Conservation (phyloP, 1,140 invertebrate genomes). For the Agrypnia vestita region DNA sequence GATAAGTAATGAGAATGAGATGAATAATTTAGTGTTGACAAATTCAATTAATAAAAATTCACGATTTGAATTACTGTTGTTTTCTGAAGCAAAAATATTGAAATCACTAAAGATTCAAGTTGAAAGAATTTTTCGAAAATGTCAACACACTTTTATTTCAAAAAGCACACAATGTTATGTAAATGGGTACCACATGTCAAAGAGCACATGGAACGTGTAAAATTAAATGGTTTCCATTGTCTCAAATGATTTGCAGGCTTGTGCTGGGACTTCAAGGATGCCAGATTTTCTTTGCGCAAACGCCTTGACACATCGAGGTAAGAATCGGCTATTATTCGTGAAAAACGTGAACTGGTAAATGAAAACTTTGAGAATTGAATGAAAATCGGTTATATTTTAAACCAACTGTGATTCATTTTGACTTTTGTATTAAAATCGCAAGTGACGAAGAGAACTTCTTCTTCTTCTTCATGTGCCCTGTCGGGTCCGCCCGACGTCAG, state of each 20-base stretch:
- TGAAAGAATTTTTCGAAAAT: neutral
- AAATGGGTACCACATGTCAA: neutral
- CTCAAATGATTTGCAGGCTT: neutral
- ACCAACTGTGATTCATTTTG: too few relatives aligned
- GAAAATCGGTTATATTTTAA: too few relatives aligned
- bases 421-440: too few relatives aligned
- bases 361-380: neutral
- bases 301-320: slow-evolving; percentile 27
- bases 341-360: neutral
- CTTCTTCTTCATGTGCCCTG: too few relatives aligned
- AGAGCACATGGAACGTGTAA: slow-evolving; percentile 19
- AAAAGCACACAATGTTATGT: neutral
- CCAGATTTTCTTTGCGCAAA: slow-evolving; percentile 2
- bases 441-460: too few relatives aligned
- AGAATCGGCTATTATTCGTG: neutral
- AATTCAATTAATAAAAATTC: too few relatives aligned
- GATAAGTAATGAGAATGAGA: too few relatives aligned
- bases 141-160: neutral
- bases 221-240: slow-evolving; percentile 35
- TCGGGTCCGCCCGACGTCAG: too few relatives aligned
- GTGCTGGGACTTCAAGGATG: slow-evolving; percentile 1
- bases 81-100: too few relatives aligned
- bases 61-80: too few relatives aligned
- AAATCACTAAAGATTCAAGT: neutral
- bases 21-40: too few relatives aligned